Percentiles rank a stretch among this genome's conserved stretches.
These are phyloP conservation scores for Acrossocheilus fasciatus DNA, from an alignment of 2,797 vertebrate genomes.

Conservation along the genomic window DNA sequence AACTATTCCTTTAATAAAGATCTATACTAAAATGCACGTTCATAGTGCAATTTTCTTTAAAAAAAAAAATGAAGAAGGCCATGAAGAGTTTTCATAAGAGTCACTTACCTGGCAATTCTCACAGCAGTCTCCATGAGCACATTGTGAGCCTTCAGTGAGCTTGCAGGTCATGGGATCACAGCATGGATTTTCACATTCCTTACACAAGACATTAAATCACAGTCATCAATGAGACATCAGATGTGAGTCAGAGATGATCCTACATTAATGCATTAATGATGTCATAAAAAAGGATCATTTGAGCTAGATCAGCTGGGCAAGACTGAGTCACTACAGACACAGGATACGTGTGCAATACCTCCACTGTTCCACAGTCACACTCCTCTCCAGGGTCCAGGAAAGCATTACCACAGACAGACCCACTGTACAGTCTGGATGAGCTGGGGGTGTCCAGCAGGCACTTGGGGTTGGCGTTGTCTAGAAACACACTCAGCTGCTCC, in stretches of 20 bases:
- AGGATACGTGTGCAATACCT: slow-evolving; percentile 73
- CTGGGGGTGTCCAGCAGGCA: slow-evolving; percentile 81
- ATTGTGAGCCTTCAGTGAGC: slow-evolving; percentile 80
- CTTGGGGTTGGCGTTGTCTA: slow-evolving; percentile 73
- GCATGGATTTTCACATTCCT: slow-evolving; percentile 87
- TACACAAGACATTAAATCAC: slow-evolving; percentile 14
- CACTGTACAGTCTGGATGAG: slow-evolving; percentile 69
- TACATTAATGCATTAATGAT: slow-evolving; percentile 2
- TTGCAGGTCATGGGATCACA: slow-evolving; percentile 88
- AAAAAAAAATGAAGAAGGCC: neutral
- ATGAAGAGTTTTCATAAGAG: neutral
- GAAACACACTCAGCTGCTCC: slow-evolving; percentile 80
- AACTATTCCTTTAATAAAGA: neutral
- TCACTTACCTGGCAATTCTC: slow-evolving; percentile 83
- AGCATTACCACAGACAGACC: slow-evolving; percentile 84
- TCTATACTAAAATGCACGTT: neutral
- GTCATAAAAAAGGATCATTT: neutral
- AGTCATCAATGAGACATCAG: slow-evolving; percentile 17
- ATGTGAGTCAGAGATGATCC: slow-evolving; percentile 3
- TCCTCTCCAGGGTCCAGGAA: slow-evolving; percentile 89
- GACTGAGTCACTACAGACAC: neutral
- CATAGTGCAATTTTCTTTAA: neutral
- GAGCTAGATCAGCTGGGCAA: neutral
- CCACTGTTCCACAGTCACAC: slow-evolving; percentile 86
- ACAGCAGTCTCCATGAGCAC: slow-evolving; percentile 86